Conservation (phyloP, 2,113 vertebrate species). For the Oreochromis niloticus region DNA sequence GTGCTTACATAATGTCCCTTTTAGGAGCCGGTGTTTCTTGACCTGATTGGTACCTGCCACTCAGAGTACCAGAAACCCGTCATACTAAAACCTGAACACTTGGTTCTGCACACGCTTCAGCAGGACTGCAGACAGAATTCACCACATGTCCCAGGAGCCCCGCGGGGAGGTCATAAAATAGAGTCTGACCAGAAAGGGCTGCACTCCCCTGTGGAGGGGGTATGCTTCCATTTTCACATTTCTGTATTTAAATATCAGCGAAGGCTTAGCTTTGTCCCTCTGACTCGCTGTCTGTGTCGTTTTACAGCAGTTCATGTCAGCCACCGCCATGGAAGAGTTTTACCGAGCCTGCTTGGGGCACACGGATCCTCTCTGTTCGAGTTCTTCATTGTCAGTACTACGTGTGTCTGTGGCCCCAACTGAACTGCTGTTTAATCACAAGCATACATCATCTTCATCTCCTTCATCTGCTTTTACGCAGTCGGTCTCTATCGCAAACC, state of each 20-base stretch:
- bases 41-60: constrained; percentile 90
- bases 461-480: background rate
- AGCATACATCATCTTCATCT: background rate
- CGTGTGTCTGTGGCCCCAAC: constrained; percentile 73
- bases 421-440: constrained; percentile 80
- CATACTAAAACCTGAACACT: constrained; percentile 76
- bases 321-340: constrained; percentile 70
- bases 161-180: constrained; percentile 70
- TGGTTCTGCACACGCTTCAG: constrained; percentile 72
- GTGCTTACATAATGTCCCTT: background rate
- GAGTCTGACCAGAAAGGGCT: constrained; percentile 63
- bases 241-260: background rate
- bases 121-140: constrained; percentile 68
- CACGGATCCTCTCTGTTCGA: background rate
- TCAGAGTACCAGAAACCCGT: constrained; percentile 75
- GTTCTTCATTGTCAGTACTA: background rate
- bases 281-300: background rate
- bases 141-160: constrained; percentile 63
- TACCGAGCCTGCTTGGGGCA: constrained; percentile 43
- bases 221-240: background rate
- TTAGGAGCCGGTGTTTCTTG: constrained; percentile 84
- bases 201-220: constrained; percentile 45
- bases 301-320: constrained; percentile 26
- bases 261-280: background rate
- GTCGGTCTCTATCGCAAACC: constrained; percentile 80